phyloP scores from a whole-genome alignment of 1,140 invertebrate genomes.

The Lanistes nyassanus region DNA sequence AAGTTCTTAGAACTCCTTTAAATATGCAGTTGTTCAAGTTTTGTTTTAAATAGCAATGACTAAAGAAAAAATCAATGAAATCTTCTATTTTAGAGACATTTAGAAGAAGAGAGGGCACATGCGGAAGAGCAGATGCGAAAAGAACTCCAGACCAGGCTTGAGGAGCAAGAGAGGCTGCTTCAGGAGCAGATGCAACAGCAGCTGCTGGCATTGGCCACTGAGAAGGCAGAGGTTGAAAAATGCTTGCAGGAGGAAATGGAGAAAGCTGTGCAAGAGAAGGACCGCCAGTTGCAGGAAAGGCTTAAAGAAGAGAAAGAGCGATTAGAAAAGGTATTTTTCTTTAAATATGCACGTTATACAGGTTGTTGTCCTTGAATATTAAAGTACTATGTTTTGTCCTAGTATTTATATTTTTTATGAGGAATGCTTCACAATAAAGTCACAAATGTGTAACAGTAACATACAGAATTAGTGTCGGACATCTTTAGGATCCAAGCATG shows the following conservation, averaged over 20 bases:
- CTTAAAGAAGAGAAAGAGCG: conserved; percentile 48
- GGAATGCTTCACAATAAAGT: background rate
- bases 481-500: background rate
- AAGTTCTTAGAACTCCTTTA: background rate
- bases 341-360: conserved; percentile 44
- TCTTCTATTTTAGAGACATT: conserved; percentile 44
- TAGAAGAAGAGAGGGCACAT: conserved; percentile 41
- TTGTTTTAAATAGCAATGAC: background rate
- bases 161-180: conserved; percentile 43
- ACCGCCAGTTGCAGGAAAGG: conserved; percentile 52
- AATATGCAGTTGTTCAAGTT: too few species aligned
- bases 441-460: background rate
- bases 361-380: too few species aligned
- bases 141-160: conserved; percentile 49
- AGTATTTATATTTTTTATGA: too few species aligned
- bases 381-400: too few species aligned
- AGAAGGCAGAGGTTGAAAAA: conserved; percentile 50
- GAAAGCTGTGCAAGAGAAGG: conserved; percentile 56
- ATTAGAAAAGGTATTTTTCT: conserved; percentile 44
- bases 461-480: background rate
- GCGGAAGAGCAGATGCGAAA: conserved; percentile 49
- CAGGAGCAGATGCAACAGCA: conserved; percentile 44
- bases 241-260: conserved; percentile 53
- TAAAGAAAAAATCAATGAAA: background rate
- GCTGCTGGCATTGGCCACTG: conserved; percentile 20